phyloP scores from a whole-genome alignment of 2,797 vertebrate genomes.

The Smutsia temminckii region DNA sequence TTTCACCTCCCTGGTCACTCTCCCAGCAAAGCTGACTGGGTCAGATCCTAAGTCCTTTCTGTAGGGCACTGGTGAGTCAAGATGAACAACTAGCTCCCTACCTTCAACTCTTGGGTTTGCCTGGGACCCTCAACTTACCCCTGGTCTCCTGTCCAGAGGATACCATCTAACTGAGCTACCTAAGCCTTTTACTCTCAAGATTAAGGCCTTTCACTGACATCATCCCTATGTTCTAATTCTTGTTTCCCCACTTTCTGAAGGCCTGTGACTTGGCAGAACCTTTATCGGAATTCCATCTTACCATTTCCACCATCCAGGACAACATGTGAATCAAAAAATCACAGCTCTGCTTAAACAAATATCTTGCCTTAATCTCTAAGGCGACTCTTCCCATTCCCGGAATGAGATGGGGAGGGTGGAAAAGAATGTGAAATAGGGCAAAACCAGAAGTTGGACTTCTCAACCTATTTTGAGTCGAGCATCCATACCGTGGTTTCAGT shows the following conservation, averaged over 20 bases:
- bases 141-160: neutral
- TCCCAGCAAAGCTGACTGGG: neutral
- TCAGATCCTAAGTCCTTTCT: neutral
- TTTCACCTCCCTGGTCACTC: neutral
- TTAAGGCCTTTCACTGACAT: neutral
- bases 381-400: neutral
- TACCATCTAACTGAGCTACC: neutral
- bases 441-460: neutral
- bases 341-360: constrained; percentile 37
- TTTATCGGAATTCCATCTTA: constrained; percentile 34
- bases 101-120: neutral
- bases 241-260: neutral
- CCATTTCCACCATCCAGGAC: neutral
- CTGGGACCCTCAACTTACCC: neutral
- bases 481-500: neutral
- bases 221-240: neutral
- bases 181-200: neutral
- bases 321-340: constrained; percentile 10
- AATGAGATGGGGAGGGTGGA: neutral
- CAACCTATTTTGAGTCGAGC: neutral
- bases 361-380: constrained; percentile 14
- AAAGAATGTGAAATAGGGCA: neutral
- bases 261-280: neutral
- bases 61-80: neutral
- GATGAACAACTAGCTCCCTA: neutral